A percentile compares a stretch with the other conserved stretches of the same genome.
These are phyloP conservation scores for Oscheius sp. DNA, from an alignment of 2,888 invertebrate genomes.

Conservation along the genomic window DNA sequence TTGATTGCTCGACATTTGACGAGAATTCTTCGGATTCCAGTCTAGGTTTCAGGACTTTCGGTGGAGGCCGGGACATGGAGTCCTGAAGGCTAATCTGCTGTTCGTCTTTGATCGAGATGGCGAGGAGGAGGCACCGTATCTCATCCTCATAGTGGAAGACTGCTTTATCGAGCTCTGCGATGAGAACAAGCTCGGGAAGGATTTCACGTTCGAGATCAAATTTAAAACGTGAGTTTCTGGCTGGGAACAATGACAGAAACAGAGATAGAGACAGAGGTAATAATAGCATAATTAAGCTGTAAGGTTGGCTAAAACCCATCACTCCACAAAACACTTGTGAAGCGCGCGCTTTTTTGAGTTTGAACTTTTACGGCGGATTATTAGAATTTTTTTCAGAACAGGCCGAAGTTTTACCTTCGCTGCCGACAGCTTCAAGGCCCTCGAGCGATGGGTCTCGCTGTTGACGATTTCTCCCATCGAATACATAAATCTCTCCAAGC, in stretches of 20 bases:
- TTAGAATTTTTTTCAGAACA: conserved; percentile 50
- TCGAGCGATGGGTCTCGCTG: conserved; percentile 70
- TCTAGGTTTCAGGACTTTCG: conserved; percentile 63
- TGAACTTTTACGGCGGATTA: conserved; percentile 15
- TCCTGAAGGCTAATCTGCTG: conserved; percentile 70
- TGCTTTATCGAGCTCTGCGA: conserved; percentile 71
- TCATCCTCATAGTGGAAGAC: conserved; percentile 71
- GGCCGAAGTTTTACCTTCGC: conserved; percentile 63
- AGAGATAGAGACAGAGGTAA: too few relatives aligned
- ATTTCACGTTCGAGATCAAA: conserved; percentile 69
- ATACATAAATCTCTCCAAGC: conserved; percentile 70
- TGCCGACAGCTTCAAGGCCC: conserved; percentile 63
- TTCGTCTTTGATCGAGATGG: conserved; percentile 65
- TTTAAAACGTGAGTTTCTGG: conserved; percentile 67
- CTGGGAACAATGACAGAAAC: too few relatives aligned
- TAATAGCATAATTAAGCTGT: too few relatives aligned
- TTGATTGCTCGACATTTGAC: neutral
- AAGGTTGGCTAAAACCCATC: too few relatives aligned
- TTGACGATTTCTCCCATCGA: conserved; percentile 71
- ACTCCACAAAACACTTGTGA: conserved; percentile 2
- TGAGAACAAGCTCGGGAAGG: conserved; percentile 70
- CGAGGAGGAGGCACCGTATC: conserved; percentile 61
- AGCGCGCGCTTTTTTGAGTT: neutral
- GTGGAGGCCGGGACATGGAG: conserved; percentile 66
- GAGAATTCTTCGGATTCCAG: neutral